Conservation (phyloP, 2,888 invertebrate species). For the Philhelius pedissequus region DNA sequence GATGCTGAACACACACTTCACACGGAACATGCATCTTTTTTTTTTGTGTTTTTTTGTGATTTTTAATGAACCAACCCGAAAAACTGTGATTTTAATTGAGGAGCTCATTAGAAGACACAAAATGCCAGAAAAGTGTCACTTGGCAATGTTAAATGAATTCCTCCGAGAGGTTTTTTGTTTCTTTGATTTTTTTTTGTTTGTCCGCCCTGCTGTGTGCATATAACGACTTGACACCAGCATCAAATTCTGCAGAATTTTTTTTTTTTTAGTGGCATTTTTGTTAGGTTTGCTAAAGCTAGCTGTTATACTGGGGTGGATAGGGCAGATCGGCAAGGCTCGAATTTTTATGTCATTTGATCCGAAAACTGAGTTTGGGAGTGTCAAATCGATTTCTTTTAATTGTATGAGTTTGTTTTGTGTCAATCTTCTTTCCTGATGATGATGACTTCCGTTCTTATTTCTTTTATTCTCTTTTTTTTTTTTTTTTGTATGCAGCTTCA, state of each 20-base stretch:
- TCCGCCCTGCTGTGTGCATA: not conserved
- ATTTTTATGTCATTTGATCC: slow-evolving; percentile 14
- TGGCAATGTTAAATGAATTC: slow-evolving; percentile 7
- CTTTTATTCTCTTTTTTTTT: not conserved
- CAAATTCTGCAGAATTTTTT: not conserved
- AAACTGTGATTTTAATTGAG: slow-evolving; percentile 65
- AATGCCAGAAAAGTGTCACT: slow-evolving; percentile 41
- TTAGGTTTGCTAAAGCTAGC: not conserved
- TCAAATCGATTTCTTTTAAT: slow-evolving; percentile 15
- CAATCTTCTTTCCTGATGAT: not conserved
- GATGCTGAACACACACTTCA: slow-evolving; percentile 10
- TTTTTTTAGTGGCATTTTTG: not conserved
- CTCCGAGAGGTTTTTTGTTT: not conserved
- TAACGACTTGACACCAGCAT: slow-evolving; percentile 9
- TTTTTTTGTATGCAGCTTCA: not conserved
- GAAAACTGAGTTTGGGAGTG: not conserved
- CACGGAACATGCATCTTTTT: slow-evolving; percentile 15
- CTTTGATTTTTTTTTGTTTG: not conserved
- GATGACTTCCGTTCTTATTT: not conserved
- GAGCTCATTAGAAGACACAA: slow-evolving; percentile 57
- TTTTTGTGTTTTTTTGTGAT: too few species aligned
- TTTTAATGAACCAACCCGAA: slow-evolving; percentile 58
- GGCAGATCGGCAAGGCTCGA: not conserved
- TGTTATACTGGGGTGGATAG: not conserved
- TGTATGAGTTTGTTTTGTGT: slow-evolving; percentile 6